A percentile compares a stretch with the other conserved stretches of the same genome.
Evolutionary conservation across 2,797 vertebrate species (phyloP).

Genomic region (Xenentodon cancila): DNA sequence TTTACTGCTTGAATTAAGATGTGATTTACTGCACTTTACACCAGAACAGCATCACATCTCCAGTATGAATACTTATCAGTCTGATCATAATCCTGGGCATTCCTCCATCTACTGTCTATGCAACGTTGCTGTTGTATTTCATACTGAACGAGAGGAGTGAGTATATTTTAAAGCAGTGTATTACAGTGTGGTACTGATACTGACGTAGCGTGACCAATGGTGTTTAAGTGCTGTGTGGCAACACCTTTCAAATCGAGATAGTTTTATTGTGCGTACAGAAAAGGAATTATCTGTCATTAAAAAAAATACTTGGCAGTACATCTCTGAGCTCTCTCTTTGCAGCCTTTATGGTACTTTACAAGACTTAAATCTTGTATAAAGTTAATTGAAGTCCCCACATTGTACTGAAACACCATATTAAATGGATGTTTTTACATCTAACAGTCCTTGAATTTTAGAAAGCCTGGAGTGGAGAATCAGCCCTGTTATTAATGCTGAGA

Average conservation of each 20-base stretch:
- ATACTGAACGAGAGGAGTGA: neutral
- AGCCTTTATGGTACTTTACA: neutral
- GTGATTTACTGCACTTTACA: slow-evolving; percentile 7
- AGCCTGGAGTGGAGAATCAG: slow-evolving; percentile 34
- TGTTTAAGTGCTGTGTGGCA: neutral
- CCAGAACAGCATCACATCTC: neutral
- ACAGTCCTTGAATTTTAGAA: slow-evolving; percentile 28
- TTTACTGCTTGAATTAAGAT: slow-evolving; percentile 8
- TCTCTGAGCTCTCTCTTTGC: neutral
- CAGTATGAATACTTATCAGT: slow-evolving; percentile 1
- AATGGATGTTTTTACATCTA: slow-evolving; percentile 6
- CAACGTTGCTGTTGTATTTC: neutral
- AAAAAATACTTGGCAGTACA: no score
- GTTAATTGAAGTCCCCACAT: neutral
- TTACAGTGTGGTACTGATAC: neutral
- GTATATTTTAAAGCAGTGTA: neutral
- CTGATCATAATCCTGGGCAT: slow-evolving; percentile 8
- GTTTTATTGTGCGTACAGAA: neutral
- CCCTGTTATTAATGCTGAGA: slow-evolving; percentile 34
- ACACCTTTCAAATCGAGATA: neutral
- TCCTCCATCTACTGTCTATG: neutral
- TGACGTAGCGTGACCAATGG: no score
- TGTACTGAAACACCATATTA: slow-evolving; percentile 5
- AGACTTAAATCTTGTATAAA: neutral
- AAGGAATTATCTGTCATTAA: neutral